A percentile compares a stretch with the other conserved stretches of the same genome.
Evolutionary conservation across 2,888 invertebrate species (phyloP).

Genomic region (Alentia gelatinosa): DNA sequence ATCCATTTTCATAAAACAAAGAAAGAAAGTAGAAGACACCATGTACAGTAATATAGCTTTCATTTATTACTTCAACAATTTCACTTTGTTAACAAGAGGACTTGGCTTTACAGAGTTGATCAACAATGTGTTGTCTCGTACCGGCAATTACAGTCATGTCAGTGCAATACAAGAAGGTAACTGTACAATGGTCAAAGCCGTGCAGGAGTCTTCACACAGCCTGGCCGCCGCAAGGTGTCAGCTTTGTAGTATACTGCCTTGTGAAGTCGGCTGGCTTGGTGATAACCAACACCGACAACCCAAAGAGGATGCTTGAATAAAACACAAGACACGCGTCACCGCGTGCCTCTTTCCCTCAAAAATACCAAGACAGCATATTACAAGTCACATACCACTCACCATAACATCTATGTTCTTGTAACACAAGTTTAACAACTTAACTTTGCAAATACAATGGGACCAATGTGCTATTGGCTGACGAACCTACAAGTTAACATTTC

Average conservation of each 20-base stretch:
- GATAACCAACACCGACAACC: background rate
- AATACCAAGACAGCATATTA: constrained; percentile 7
- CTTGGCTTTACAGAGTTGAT: constrained; percentile 41
- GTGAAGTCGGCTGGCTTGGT: background rate
- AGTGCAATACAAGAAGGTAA: constrained; percentile 17
- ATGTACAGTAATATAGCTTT: constrained; percentile 51
- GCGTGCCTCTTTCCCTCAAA: background rate
- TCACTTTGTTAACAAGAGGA: constrained; percentile 53
- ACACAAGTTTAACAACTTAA: constrained; percentile 14
- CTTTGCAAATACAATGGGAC: background rate
- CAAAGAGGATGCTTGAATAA: background rate
- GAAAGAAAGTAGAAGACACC: background rate
- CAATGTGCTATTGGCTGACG: constrained; percentile 7
- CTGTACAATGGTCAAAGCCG: constrained; percentile 36
- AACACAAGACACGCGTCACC: background rate
- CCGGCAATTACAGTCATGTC: constrained; percentile 42
- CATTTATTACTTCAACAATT: constrained; percentile 54
- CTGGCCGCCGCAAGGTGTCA: background rate
- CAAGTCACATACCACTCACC: background rate
- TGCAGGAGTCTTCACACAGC: background rate
- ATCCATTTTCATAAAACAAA: background rate
- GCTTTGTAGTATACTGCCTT: background rate
- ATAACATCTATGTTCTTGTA: constrained; percentile 39
- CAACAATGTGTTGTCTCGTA: constrained; percentile 39
- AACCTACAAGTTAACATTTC: constrained; percentile 11